Evolutionary conservation across 2,113 vertebrate genomes (phyloP).

Genomic region (Larimichthys polyactis): DNA sequence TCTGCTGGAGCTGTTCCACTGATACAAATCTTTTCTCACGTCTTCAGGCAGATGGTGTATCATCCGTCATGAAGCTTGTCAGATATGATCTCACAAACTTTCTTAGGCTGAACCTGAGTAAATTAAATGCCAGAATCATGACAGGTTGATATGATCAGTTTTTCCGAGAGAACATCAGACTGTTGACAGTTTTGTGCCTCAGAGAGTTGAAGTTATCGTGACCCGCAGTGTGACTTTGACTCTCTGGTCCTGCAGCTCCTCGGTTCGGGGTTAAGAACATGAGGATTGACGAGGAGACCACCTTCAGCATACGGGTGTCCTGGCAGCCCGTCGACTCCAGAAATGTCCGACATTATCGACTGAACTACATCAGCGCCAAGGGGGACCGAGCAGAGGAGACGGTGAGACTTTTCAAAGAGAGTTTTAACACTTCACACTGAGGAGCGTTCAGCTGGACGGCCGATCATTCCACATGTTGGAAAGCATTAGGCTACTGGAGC

Average conservation of each 20-base stretch:
- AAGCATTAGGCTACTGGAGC: too few species aligned
- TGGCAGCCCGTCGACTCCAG: slow-evolving; percentile 88
- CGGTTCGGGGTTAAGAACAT: slow-evolving; percentile 88
- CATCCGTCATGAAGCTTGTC: not conserved
- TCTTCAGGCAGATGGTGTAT: not conserved
- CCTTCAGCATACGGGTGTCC: slow-evolving; percentile 89
- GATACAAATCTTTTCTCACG: not conserved
- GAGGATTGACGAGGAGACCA: slow-evolving; percentile 90
- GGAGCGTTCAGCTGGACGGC: too few species aligned
- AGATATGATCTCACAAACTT: not conserved
- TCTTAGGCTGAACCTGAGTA: not conserved
- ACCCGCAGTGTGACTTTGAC: not conserved
- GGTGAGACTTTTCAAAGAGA: slow-evolving; percentile 77
- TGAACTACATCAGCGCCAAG: slow-evolving; percentile 87
- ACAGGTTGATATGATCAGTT: not conserved
- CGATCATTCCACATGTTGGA: too few species aligned
- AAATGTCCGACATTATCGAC: slow-evolving; percentile 87
- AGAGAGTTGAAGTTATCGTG: not conserved
- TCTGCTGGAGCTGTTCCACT: not conserved
- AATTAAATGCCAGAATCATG: slow-evolving; percentile 45
- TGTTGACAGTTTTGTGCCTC: not conserved
- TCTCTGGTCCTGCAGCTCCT: slow-evolving; percentile 83
- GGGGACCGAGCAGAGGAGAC: slow-evolving; percentile 90
- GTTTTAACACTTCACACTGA: not conserved
- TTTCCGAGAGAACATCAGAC: not conserved